Conservation (phyloP, 2,888 invertebrate genomes). For the Muscina levida region DNA sequence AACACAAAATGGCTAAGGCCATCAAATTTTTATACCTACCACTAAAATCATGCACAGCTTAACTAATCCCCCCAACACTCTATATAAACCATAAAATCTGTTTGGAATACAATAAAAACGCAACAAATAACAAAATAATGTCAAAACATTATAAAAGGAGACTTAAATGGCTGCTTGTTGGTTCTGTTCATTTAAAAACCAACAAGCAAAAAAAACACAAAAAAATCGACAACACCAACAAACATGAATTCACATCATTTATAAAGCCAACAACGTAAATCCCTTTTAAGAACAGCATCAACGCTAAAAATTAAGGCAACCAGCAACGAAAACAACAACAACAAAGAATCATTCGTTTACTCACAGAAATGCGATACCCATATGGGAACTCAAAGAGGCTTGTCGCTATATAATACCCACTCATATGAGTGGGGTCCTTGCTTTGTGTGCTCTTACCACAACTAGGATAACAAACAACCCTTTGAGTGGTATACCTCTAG, state of each 20-base stretch:
- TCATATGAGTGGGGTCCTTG: not conserved
- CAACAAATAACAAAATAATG: slow-evolving; percentile 16
- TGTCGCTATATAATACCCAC: slow-evolving; percentile 2
- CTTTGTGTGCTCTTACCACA: not conserved
- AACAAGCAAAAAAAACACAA: no score
- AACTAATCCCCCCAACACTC: slow-evolving; percentile 10
- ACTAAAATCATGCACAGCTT: not conserved
- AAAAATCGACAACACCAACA: not conserved
- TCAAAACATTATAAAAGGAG: slow-evolving; percentile 21
- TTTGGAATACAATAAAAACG: slow-evolving; percentile 9
- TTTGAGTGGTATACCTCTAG: slow-evolving; percentile 7
- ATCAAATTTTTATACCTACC: slow-evolving; percentile 2
- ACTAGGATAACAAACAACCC: slow-evolving; percentile 18
- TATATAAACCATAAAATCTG: slow-evolving; percentile 18
- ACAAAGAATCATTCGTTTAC: not conserved
- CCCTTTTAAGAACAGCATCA: not conserved
- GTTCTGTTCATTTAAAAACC: no score
- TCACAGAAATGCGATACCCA: no score
- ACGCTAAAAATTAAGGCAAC: not conserved
- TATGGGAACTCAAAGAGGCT: slow-evolving; percentile 4
- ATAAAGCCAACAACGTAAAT: slow-evolving; percentile 5
- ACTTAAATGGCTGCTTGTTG: not conserved
- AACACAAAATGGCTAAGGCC: slow-evolving; percentile 18
- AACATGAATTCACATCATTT: slow-evolving; percentile 19
- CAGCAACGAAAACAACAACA: not conserved